Conservation (phyloP, 2,797 vertebrate species). For the Takifugu rubripes region DNA sequence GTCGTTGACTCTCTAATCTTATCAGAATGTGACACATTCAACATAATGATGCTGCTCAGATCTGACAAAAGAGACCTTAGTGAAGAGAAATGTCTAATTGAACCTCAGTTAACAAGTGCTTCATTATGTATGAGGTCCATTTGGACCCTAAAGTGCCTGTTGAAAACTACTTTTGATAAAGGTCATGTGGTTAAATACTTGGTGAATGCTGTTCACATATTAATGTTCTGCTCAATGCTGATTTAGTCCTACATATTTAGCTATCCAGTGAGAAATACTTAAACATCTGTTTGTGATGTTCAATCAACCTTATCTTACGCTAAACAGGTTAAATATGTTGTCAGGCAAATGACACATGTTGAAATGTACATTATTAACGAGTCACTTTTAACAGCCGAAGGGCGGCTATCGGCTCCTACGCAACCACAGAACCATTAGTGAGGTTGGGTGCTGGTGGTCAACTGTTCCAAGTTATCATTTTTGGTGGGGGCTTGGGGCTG, state of each 20-base stretch:
- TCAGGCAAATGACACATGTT: no score
- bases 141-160: conserved; percentile 43
- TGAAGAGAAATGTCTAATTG: conserved; percentile 30
- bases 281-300: neutral
- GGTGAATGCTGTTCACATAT: conserved; percentile 44
- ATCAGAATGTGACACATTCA: neutral
- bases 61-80: conserved; percentile 1
- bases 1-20: neutral
- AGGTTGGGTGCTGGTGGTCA: neutral
- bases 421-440: neutral
- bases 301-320: no score
- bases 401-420: no score
- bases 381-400: no score
- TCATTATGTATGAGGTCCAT: conserved; percentile 41
- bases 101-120: conserved; percentile 35
- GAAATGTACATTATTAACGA: no score
- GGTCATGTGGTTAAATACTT: conserved; percentile 65
- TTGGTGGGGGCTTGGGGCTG: neutral
- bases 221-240: conserved; percentile 38
- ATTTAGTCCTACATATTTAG: conserved; percentile 10
- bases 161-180: conserved; percentile 68
- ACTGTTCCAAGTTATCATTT: no score
- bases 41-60: conserved; percentile 2
- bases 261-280: conserved; percentile 2
- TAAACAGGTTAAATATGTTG: no score